A percentile compares a stretch with the other conserved stretches of the same genome.
Conservation (phyloP, 2,888 invertebrate species). For the Thera obeliscata region DNA sequence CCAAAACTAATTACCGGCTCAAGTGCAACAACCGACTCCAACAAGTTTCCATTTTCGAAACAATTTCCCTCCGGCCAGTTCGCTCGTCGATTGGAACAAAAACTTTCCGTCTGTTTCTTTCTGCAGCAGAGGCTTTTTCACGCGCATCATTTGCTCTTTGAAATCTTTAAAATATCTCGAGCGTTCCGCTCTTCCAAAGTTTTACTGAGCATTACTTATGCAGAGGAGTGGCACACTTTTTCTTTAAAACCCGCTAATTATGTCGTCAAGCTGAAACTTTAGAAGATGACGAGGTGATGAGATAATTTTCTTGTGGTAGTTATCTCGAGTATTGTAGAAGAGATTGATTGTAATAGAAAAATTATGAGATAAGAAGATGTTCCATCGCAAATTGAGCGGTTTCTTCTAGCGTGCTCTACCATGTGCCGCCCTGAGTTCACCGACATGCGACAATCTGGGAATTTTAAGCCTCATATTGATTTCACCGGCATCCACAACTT, state of each 20-base stretch:
- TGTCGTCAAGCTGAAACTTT: slow-evolving; percentile 15
- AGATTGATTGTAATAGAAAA: too few relatives aligned
- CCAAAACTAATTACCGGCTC: slow-evolving; percentile 67
- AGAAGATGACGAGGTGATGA: too few relatives aligned
- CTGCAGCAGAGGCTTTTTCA: background rate
- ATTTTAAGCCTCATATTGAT: too few relatives aligned
- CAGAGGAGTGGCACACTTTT: background rate
- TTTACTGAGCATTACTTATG: slow-evolving; percentile 1
- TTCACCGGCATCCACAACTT: too few relatives aligned
- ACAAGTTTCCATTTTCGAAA: slow-evolving; percentile 48
- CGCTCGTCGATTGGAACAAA: slow-evolving; percentile 2
- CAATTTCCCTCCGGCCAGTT: slow-evolving; percentile 24
- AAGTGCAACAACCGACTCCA: slow-evolving; percentile 51
- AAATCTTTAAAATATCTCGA: background rate
- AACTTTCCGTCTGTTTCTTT: background rate
- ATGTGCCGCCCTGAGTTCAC: too few relatives aligned
- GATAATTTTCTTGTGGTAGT: too few relatives aligned
- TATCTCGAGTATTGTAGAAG: too few relatives aligned
- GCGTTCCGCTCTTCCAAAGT: background rate
- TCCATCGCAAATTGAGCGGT: too few relatives aligned
- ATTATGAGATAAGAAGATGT: too few relatives aligned
- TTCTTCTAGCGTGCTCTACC: too few relatives aligned
- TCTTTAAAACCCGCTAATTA: slow-evolving; percentile 2
- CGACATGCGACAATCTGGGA: too few relatives aligned
- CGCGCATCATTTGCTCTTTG: background rate